Evolutionary conservation across 2,888 invertebrate genomes (phyloP).

Genomic region (Tetranychus piercei): DNA sequence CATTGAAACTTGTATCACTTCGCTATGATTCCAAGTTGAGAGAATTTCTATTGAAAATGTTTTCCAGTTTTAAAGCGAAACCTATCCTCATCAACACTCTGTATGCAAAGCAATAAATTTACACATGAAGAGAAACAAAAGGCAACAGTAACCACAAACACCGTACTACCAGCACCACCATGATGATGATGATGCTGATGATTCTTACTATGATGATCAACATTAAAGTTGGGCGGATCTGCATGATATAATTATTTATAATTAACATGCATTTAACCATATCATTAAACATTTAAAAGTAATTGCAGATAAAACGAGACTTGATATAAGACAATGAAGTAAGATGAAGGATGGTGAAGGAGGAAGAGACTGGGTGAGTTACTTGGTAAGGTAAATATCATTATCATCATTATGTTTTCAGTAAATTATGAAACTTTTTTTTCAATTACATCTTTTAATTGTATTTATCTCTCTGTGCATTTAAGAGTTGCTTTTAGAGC

Average conservation of each 20-base stretch:
- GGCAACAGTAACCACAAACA: neutral
- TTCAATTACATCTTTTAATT: neutral
- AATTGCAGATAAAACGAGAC: neutral
- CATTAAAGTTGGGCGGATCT: neutral
- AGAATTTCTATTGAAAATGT: too few relatives aligned
- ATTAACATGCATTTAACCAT: neutral
- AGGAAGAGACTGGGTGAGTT: neutral
- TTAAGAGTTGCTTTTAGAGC: too few relatives aligned
- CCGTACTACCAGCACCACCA: neutral
- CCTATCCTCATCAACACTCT: neutral
- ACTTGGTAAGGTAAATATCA: neutral
- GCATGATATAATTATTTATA: conserved; percentile 1
- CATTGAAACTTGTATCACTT: too few relatives aligned
- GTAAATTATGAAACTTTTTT: neutral
- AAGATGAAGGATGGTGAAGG: neutral
- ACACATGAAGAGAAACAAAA: neutral
- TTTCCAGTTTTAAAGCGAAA: too few relatives aligned
- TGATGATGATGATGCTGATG: neutral
- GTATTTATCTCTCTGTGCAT: neutral
- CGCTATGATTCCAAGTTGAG: too few relatives aligned
- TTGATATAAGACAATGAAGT: neutral
- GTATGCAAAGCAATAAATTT: neutral
- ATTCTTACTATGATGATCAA: neutral
- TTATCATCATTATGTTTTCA: neutral
- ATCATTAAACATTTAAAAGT: neutral